Conservation (phyloP, 2,888 invertebrate species). For the Trissoscelio sp. region DNA sequence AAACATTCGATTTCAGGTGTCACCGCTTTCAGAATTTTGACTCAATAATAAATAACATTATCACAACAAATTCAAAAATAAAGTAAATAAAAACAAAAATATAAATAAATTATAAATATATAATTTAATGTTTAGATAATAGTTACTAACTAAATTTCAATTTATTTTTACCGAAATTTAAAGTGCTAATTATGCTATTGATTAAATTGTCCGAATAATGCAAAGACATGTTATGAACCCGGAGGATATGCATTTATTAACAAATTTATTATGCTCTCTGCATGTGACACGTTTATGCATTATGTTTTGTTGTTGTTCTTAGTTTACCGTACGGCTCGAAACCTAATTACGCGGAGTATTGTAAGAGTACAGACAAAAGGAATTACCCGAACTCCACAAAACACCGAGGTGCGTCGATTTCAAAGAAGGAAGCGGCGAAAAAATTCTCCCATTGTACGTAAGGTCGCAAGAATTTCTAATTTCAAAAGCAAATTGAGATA, state of each 20-base stretch:
- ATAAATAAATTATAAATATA: too few relatives aligned
- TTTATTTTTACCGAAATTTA: too few relatives aligned
- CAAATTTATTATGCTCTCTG: conserved; percentile 25
- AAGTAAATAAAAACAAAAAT: too few relatives aligned
- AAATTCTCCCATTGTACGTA: conserved; percentile 81
- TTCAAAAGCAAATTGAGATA: too few relatives aligned
- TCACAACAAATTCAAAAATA: too few relatives aligned
- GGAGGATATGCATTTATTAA: conserved; percentile 1
- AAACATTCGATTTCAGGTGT: too few relatives aligned
- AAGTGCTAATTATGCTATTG: background rate
- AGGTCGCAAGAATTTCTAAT: conserved; percentile 15
- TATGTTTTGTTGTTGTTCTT: conserved; percentile 71
- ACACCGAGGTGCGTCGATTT: conserved; percentile 79
- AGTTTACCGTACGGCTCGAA: conserved; percentile 88
- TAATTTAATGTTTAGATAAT: too few relatives aligned
- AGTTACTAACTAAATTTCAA: too few relatives aligned
- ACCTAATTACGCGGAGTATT: conserved; percentile 85
- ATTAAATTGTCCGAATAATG: background rate
- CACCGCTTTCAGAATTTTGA: too few relatives aligned
- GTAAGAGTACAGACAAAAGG: conserved; percentile 83
- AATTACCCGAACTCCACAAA: conserved; percentile 77
- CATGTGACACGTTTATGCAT: conserved; percentile 5
- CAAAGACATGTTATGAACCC: background rate
- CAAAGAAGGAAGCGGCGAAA: conserved; percentile 80
- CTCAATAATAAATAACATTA: too few relatives aligned